Evolutionary conservation across 2,888 invertebrate species (phyloP).

Genomic region (Pegoplata infirma): DNA sequence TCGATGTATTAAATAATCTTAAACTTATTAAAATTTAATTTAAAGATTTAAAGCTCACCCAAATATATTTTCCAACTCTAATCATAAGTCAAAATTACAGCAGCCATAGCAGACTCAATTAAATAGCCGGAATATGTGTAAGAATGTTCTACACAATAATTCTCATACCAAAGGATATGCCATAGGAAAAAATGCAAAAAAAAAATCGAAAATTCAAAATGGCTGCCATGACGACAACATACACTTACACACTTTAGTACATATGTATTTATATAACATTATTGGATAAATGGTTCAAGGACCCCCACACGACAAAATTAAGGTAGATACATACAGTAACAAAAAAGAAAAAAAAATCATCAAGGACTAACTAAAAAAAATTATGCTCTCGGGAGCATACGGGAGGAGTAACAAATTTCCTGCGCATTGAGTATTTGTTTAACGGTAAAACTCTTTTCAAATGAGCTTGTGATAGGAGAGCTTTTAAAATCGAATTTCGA

Average conservation of each 20-base stretch:
- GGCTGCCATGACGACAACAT: slow-evolving; percentile 9
- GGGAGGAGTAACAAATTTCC: background rate
- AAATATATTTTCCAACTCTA: too few relatives aligned
- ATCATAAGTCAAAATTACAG: slow-evolving; percentile 1
- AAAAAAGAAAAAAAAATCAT: background rate
- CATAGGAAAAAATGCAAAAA: background rate
- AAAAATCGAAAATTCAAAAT: slow-evolving; percentile 22
- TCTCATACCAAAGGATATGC: background rate
- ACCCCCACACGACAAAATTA: background rate
- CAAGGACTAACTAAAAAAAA: background rate
- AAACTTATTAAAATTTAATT: too few relatives aligned
- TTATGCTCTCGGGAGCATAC: background rate
- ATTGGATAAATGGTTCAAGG: slow-evolving; percentile 31
- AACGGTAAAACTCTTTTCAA: background rate
- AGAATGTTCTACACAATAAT: slow-evolving; percentile 16
- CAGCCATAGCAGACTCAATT: background rate
- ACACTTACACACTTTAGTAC: background rate
- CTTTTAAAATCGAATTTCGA: slow-evolving; percentile 13
- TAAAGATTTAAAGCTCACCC: too few relatives aligned
- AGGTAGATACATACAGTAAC: slow-evolving; percentile 17
- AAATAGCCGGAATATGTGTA: slow-evolving; percentile 17
- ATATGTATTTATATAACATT: background rate
- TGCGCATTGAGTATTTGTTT: background rate
- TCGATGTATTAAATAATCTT: too few relatives aligned
- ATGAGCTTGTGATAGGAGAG: slow-evolving; percentile 11